Conservation (phyloP, 2,113 vertebrate genomes). For the Myiagra hebetior region DNA sequence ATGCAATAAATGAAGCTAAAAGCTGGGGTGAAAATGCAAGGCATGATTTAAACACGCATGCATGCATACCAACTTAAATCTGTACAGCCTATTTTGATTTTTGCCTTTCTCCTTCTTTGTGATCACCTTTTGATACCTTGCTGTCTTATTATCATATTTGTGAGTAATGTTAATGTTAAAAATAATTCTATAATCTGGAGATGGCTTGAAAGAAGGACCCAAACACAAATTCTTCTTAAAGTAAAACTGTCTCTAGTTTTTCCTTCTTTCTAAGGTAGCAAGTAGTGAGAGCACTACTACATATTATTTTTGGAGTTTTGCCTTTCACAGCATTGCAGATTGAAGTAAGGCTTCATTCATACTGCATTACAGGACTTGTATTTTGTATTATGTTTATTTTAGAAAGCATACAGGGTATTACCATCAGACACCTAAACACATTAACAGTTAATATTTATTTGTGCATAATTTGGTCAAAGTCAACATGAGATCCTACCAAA, state of each 20-base stretch:
- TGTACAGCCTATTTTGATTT: not conserved
- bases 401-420: not conserved
- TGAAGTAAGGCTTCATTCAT: constrained; percentile 26
- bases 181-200: not conserved
- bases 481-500: not conserved
- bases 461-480: constrained; percentile 5
- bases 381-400: constrained; percentile 35
- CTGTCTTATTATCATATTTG: not conserved
- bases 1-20: not conserved
- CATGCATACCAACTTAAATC: not conserved
- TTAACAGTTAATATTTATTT: constrained; percentile 24
- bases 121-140: not conserved
- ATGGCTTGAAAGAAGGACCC: not conserved
- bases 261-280: not conserved
- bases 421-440: not conserved
- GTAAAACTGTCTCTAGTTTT: not conserved
- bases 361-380: not conserved
- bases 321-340: not conserved
- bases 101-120: not conserved
- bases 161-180: not conserved
- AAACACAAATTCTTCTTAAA: not conserved
- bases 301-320: constrained; percentile 9
- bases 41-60: accelerated
- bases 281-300: not conserved
- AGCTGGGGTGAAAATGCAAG: not conserved